Evolutionary conservation across 1,140 invertebrate genomes (phyloP).

Genomic region (Babylonia areolata): DNA sequence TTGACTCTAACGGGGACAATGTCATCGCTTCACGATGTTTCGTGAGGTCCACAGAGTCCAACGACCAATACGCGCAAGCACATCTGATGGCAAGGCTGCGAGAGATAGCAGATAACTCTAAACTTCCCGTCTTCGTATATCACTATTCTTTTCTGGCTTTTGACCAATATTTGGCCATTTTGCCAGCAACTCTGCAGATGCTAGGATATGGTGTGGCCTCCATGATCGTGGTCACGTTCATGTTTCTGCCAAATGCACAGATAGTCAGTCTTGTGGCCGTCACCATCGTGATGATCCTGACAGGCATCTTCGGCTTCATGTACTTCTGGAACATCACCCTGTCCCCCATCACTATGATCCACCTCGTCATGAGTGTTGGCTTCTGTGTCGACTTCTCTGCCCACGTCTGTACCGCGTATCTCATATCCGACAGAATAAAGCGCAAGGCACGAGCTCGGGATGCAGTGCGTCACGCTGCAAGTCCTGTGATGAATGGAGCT

Average conservation of each 20-base stretch:
- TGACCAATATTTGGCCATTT: conserved; percentile 90
- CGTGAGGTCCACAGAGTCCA: conserved; percentile 47
- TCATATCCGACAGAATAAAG: conserved; percentile 82
- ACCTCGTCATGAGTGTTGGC: conserved; percentile 79
- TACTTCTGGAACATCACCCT: conserved; percentile 95
- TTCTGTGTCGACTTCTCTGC: conserved; percentile 99
- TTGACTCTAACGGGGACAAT: conserved; percentile 85
- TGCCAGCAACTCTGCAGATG: conserved; percentile 93
- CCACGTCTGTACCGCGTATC: conserved; percentile 97
- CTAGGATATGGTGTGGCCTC: conserved; percentile 92
- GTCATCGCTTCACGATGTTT: conserved; percentile 80
- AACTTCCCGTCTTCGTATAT: conserved; percentile 52
- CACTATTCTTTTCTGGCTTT: conserved; percentile 56
- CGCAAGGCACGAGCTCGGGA: conserved; percentile 82
- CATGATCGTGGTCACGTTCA: conserved; percentile 96
- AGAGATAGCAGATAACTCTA: conserved; percentile 50
- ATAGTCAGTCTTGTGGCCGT: conserved; percentile 93
- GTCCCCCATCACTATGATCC: conserved; percentile 99
- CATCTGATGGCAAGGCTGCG: conserved; percentile 57
- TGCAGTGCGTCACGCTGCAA: too few relatives aligned
- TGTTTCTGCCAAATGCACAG: conserved; percentile 84
- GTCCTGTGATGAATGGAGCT: too few relatives aligned
- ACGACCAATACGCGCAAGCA: conserved; percentile 46
- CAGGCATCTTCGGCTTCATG: conserved; percentile 83
- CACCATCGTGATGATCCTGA: conserved; percentile 93